These are phyloP conservation scores for Lordiphosa clarofinis DNA, from an alignment of 1,140 invertebrate genomes.

Conservation along the genomic window DNA sequence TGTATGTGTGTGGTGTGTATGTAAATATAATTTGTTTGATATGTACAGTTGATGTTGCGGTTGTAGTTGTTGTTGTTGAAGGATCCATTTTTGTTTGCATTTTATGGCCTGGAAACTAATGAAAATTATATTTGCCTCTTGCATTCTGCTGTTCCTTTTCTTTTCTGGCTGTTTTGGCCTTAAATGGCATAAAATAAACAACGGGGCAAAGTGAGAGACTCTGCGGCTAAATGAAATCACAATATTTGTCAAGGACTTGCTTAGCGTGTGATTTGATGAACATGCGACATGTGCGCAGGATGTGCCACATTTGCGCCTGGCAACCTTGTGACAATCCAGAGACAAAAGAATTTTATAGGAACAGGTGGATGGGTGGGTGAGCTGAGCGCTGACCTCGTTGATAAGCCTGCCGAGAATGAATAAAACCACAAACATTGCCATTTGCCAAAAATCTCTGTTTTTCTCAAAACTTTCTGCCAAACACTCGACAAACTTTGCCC, in stretches of 20 bases:
- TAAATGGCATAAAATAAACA: constrained; percentile 33
- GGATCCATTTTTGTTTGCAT: constrained; percentile 70
- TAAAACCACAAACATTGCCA: constrained; percentile 22
- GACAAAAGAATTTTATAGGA: neutral
- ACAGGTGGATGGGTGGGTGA: constrained; percentile 10
- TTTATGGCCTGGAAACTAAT: constrained; percentile 68
- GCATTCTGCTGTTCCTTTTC: no score
- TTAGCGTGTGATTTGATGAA: constrained; percentile 15
- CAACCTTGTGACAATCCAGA: neutral
- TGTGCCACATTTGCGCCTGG: neutral
- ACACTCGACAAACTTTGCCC: constrained; percentile 26
- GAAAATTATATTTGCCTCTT: constrained; percentile 46
- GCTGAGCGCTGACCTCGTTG: constrained; percentile 36
- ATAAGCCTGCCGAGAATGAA: constrained; percentile 30
- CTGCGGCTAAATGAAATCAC: constrained; percentile 47
- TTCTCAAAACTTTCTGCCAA: constrained; percentile 7
- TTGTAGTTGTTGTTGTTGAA: constrained; percentile 35
- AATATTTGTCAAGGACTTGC: constrained; percentile 51
- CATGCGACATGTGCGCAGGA: neutral
- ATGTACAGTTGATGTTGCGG: constrained; percentile 35
- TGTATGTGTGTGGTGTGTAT: no score
- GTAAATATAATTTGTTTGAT: constrained; percentile 37
- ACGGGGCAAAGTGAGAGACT: neutral
- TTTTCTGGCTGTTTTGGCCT: no score
- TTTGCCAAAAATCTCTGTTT: constrained; percentile 18